Conservation (phyloP, 2,113 vertebrate species). For the Ophthalmolycus amberensis region DNA sequence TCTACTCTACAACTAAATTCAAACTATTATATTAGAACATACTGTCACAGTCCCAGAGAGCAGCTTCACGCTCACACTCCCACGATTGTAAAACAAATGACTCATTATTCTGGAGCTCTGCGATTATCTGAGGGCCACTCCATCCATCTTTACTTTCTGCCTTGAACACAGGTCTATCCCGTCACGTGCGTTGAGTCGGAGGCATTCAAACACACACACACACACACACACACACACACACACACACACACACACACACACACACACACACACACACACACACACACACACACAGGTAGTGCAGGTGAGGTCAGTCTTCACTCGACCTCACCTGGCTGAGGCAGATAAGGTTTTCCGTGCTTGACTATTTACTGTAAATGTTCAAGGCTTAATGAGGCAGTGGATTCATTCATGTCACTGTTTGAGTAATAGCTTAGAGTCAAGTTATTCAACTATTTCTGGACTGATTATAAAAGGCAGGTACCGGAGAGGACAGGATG, state of each 20-base stretch:
- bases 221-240: not conserved
- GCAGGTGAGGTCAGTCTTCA: not conserved
- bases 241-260: not conserved
- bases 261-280: not conserved
- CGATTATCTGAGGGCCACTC: too few relatives aligned
- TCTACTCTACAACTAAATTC: not conserved
- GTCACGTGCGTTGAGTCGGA: too few relatives aligned
- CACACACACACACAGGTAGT: not conserved
- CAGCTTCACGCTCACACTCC: not conserved
- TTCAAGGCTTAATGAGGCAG: not conserved
- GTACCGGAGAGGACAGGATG: not conserved
- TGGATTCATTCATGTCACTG: not conserved
- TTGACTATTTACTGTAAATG: conserved; percentile 13
- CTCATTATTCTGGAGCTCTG: too few relatives aligned
- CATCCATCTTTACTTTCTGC: too few relatives aligned
- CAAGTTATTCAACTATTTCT: not conserved
- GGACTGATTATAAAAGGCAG: not conserved
- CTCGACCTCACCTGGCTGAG: not conserved
- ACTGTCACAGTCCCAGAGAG: not conserved
- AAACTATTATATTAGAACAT: conserved; percentile 1
- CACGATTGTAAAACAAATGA: too few relatives aligned
- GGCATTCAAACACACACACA: not conserved
- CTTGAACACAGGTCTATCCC: too few relatives aligned
- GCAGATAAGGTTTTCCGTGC: not conserved
- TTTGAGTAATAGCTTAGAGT: not conserved